Percentiles rank a stretch among this genome's conserved stretches.
Conservation (phyloP, 1,140 invertebrate genomes). For the Palaemon carinicauda region DNA sequence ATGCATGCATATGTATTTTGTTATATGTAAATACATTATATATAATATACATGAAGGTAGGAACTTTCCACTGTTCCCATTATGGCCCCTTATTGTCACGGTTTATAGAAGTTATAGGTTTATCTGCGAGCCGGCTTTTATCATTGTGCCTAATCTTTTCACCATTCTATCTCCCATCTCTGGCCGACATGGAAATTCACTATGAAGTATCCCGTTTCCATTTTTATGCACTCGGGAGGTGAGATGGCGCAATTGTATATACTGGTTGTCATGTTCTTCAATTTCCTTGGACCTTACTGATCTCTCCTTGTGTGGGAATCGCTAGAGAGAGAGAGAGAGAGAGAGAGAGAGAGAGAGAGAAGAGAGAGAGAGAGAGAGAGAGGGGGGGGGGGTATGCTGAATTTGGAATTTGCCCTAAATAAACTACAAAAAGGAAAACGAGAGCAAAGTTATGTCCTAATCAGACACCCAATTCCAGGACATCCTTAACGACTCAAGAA, state of each 20-base stretch:
- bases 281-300: background rate
- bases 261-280: conserved; percentile 6
- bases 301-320: background rate
- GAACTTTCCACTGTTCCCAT: too few species aligned
- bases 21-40: too few species aligned
- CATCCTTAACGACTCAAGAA: too few species aligned
- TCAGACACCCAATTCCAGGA: too few species aligned
- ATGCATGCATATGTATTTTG: too few species aligned
- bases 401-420: too few species aligned
- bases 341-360: background rate
- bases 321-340: background rate
- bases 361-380: background rate
- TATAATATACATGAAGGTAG: too few species aligned
- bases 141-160: background rate
- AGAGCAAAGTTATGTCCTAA: too few species aligned
- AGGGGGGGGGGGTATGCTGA: too few species aligned
- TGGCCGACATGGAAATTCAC: background rate
- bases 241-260: conserved; percentile 3
- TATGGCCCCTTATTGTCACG: too few species aligned
- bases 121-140: background rate
- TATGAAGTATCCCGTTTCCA: conserved; percentile 32
- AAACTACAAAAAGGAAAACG: too few species aligned
- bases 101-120: too few species aligned
- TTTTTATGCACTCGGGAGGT: conserved; percentile 25
- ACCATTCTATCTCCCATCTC: background rate